These are phyloP conservation scores for Blennius ocellaris DNA, from an alignment of 2,113 vertebrate species.

Conservation along the genomic window DNA sequence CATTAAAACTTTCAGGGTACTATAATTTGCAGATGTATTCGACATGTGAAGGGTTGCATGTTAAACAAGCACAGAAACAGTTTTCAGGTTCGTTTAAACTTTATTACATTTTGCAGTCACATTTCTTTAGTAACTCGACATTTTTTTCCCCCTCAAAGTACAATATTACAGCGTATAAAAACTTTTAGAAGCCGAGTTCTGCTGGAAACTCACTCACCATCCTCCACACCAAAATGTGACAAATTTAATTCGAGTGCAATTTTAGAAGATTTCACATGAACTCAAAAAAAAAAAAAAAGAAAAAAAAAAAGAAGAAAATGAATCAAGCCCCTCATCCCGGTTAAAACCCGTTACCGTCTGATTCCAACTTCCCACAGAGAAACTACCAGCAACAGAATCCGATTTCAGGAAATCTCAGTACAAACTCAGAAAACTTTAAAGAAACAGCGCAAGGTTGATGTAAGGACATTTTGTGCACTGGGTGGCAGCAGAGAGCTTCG, in stretches of 20 bases:
- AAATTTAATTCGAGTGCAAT: conserved; percentile 76
- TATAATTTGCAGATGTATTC: too few species aligned
- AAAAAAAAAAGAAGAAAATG: conserved; percentile 24
- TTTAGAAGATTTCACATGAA: conserved; percentile 48
- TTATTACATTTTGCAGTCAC: conserved; percentile 6
- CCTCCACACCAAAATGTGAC: conserved; percentile 58
- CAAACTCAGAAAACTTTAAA: too few species aligned
- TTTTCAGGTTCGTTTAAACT: too few species aligned
- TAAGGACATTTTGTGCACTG: too few species aligned
- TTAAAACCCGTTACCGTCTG: neutral
- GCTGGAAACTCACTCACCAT: neutral
- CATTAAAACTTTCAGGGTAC: too few species aligned
- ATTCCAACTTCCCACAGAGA: conserved; percentile 11
- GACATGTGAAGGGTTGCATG: too few species aligned
- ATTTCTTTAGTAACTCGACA: neutral
- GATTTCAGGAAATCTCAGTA: neutral
- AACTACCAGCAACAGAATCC: conserved; percentile 15
- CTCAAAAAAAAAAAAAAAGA: conserved; percentile 23
- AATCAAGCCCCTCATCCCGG: conserved; percentile 4
- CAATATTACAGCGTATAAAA: conserved; percentile 25
- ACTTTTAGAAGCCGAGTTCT: neutral
- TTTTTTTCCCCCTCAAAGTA: conserved; percentile 15
- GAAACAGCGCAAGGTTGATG: too few species aligned
- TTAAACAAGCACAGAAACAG: too few species aligned
- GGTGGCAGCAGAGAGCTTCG: too few species aligned